Percentiles rank a stretch among this genome's conserved stretches.
These are phyloP conservation scores for Mesochorus sp. DNA, from an alignment of 2,888 invertebrate species.

Conservation along the genomic window DNA sequence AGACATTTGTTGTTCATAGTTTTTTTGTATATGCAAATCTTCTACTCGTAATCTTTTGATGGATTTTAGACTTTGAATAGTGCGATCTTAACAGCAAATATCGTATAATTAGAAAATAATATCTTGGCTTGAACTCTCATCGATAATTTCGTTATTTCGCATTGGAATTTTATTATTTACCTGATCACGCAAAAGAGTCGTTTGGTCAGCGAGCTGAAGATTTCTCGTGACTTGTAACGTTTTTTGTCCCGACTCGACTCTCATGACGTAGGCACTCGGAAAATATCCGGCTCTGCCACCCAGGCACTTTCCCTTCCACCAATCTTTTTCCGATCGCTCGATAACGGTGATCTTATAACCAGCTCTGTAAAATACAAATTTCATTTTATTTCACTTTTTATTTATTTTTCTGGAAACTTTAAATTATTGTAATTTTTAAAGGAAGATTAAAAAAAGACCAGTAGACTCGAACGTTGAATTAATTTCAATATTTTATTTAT, in stretches of 20 bases:
- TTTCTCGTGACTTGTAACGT: conserved; percentile 94
- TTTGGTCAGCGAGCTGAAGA: conserved; percentile 90
- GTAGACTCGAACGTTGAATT: no score
- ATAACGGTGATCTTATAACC: conserved; percentile 91
- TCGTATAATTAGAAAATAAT: neutral
- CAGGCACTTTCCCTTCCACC: conserved; percentile 98
- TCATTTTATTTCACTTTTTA: no score
- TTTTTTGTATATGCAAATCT: no score
- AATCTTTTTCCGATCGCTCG: conserved; percentile 96
- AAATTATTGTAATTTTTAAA: neutral
- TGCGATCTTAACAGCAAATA: no score
- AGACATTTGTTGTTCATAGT: no score
- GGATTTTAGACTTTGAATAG: no score
- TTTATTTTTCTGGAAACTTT: no score
- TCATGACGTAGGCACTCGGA: conserved; percentile 96
- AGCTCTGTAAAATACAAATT: conserved; percentile 69
- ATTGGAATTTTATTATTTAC: conserved; percentile 62
- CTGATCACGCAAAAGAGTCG: conserved; percentile 78
- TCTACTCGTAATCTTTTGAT: no score
- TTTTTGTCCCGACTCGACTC: conserved; percentile 94
- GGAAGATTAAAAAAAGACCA: no score
- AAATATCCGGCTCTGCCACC: conserved; percentile 95
- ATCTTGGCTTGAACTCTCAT: neutral
- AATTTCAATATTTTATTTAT: no score
- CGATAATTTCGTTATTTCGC: neutral